Evolutionary conservation across 2,888 invertebrate species (phyloP), one percentile per base, ranked within the genome.

Genomic region (Macrophya annulata): DNA sequence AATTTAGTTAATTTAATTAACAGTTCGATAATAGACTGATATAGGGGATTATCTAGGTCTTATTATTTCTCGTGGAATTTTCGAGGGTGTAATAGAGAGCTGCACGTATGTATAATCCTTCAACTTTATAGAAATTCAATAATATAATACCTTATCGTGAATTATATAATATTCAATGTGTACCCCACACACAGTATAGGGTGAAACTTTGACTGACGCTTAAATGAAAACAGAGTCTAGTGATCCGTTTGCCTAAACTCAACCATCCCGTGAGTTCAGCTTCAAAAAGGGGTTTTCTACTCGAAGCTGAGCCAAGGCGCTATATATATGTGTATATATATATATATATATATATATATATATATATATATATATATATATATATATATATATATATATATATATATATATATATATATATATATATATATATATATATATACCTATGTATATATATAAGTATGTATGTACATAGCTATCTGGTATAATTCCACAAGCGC

Each of bases 401-500:
- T 17, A 40, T 40, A 40, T n/a, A 71, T 71, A 5, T 71, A 40
- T 65, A 31, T 37, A 37, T 68, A 0, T 25, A 31, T 68, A 68
- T 21, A 31, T 31, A 4, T 37, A 37, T 71, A 37, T 17, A 71
- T 71, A 51, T 55, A 55, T n/a, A 21, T 31, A 51, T n/a, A 55
- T 55, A 45, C n/a, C n/a, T n/a, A n/a, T n/a, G n/a, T n/a, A n/a
- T n/a, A n/a, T n/a, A n/a, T n/a, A n/a, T n/a, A n/a, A n/a, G n/a
- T n/a, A n/a, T n/a, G n/a, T n/a, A n/a, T n/a, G n/a, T n/a, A n/a
- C n/a, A n/a, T 72, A 74, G 5, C 12, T 74, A 51, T 51, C 31
- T 77, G 51, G 37, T 12, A 31, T 51, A 77, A 77, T 77, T 77
- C n/a, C 10, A 55, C 31, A 37, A 77, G 43, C 77, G 51, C 37